These are phyloP conservation scores for Asarcornis scutulata DNA, from an alignment of 2,113 vertebrate species.

Conservation along the genomic window DNA sequence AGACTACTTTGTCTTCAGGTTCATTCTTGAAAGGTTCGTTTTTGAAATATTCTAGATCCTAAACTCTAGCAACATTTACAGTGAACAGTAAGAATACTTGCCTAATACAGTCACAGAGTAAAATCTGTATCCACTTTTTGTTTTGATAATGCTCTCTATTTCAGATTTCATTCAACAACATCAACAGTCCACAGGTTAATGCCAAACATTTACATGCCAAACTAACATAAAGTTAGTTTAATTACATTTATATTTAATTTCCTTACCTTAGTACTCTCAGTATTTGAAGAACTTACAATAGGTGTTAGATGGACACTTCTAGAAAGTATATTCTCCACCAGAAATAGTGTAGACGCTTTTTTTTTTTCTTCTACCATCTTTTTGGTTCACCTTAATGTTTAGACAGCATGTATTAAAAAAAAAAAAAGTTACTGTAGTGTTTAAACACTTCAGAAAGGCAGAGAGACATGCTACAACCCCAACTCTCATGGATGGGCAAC, in stretches of 20 bases:
- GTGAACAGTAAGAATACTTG: background rate
- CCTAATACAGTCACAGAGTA: background rate
- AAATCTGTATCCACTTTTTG: background rate
- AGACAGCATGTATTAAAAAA: background rate
- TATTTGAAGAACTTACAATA: background rate
- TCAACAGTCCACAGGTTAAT: background rate
- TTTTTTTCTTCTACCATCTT: background rate
- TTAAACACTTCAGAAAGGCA: background rate
- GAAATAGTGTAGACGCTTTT: background rate
- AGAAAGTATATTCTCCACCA: background rate
- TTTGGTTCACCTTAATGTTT: background rate
- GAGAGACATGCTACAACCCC: background rate
- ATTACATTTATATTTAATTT: background rate
- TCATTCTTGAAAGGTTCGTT: background rate
- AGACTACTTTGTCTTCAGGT: background rate
- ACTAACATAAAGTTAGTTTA: background rate
- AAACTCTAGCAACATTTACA: background rate
- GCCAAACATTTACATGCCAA: no score
- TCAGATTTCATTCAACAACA: background rate
- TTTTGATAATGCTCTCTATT: background rate
- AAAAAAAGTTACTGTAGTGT: background rate
- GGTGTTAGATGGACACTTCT: background rate
- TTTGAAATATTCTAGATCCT: background rate
- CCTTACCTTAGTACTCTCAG: background rate
- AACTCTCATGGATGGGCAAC: background rate